Conservation (phyloP, 2,888 invertebrate species). For the Pediacus dermestoides region DNA sequence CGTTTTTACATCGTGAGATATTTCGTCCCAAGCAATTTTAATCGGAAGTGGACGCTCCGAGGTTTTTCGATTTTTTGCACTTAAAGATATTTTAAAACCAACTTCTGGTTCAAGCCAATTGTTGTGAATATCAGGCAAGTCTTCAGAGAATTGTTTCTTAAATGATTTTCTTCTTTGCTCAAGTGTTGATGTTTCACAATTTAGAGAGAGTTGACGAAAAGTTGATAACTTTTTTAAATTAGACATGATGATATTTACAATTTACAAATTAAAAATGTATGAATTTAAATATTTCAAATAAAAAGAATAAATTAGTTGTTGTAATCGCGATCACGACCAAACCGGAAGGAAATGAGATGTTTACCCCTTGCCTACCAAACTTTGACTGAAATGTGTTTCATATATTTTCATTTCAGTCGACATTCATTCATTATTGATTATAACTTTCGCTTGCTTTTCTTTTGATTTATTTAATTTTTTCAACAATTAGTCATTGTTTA, state of each 20-base stretch:
- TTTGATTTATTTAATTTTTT: slow-evolving; percentile 36
- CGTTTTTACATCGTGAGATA: slow-evolving; percentile 18
- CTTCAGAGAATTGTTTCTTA: slow-evolving; percentile 45
- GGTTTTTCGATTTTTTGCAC: slow-evolving; percentile 25
- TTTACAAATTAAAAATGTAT: too few species aligned
- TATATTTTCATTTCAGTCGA: slow-evolving; percentile 38
- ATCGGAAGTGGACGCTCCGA: slow-evolving; percentile 29
- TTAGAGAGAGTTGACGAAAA: slow-evolving; percentile 45
- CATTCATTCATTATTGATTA: slow-evolving; percentile 50
- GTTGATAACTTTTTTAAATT: slow-evolving; percentile 36
- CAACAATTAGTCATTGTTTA: too few species aligned
- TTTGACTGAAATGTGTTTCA: slow-evolving; percentile 45
- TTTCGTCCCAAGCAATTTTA: slow-evolving; percentile 35
- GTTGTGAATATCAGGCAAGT: slow-evolving; percentile 28
- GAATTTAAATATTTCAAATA: too few species aligned
- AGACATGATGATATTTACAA: slow-evolving; percentile 3
- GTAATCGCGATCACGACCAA: too few species aligned
- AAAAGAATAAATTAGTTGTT: too few species aligned
- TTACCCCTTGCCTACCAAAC: slow-evolving; percentile 40
- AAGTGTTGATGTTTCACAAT: slow-evolving; percentile 34
- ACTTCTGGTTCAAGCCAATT: slow-evolving; percentile 28
- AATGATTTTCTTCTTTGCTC: slow-evolving; percentile 31
- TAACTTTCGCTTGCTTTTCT: slow-evolving; percentile 43
- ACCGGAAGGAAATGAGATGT: slow-evolving; percentile 28
- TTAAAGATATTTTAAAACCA: slow-evolving; percentile 20